Evolutionary conservation across 1,140 invertebrate species (phyloP), one percentile per base, ranked within the genome.

Genomic region (Heliconius nattereri): DNA sequence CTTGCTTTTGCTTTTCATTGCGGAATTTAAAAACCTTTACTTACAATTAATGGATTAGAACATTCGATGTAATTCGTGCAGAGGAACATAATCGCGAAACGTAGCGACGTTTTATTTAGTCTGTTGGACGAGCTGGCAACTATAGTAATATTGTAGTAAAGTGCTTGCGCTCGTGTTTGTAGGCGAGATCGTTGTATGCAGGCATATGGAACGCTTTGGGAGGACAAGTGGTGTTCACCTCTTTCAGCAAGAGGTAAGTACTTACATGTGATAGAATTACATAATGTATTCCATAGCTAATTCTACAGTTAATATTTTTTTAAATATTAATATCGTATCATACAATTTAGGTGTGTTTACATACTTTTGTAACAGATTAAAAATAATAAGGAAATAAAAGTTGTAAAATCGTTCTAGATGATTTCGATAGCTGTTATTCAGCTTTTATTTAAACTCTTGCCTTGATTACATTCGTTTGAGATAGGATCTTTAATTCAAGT

Each of bases 111-210:
- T 81, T 66, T 79, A 73, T 76, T 60, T 32, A 76, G 72, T 83
- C 78, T 75, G 77, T 77, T 49, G 80, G 32, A 71, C 76, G 60
- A 76, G 75, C n/a, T 71, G 77, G 79, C 80, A 79, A 82, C 78
- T 88, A 83, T 85, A 85, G 82, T 88, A 82, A 85, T 82, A 83
- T 84, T 85, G 80, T 84, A 86, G 81, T 81, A 80, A 77, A 80
- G 80, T 79, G 75, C 74, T 75, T 73, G 78, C 60, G 76, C 71
- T 76, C 60, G 83, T 78, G 83, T 78, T 78, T 78, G 82, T 78
- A 73, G 71, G 77, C 78, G 76, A 81, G 81, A 79, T 79, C 74
- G 71, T 79, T 60, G 70, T 71, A 84, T 73, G 74, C 81, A 77
- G 60, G 81, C 78, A 66, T 83, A 70, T 52, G 29, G 54, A 80